phyloP scores from a whole-genome alignment of 2,888 invertebrate genomes.

The Physocephala rufipes region DNA sequence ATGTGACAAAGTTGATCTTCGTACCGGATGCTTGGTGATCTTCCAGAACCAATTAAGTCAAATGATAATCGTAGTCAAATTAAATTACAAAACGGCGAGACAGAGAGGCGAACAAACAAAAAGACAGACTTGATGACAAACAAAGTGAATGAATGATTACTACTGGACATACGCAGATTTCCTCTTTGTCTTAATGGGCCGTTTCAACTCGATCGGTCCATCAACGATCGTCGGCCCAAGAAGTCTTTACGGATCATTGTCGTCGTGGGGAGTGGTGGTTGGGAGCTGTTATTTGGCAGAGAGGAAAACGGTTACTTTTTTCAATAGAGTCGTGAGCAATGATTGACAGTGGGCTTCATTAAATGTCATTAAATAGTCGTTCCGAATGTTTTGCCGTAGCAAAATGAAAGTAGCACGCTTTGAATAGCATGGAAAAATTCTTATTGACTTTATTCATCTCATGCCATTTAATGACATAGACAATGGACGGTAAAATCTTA shows the following conservation, averaged over 20 bases:
- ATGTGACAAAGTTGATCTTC: not conserved
- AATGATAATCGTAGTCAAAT: not conserved
- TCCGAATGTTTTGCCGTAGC: constrained; percentile 14
- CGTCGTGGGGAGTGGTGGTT: too few species aligned
- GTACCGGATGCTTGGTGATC: not conserved
- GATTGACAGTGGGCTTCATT: constrained; percentile 36
- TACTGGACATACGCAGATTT: constrained; percentile 42
- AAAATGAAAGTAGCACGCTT: constrained; percentile 35
- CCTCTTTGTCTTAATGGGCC: constrained; percentile 3
- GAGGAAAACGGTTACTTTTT: too few species aligned
- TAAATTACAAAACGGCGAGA: not conserved
- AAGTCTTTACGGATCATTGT: too few species aligned
- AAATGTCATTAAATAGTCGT: constrained; percentile 37
- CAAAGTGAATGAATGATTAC: constrained; percentile 22
- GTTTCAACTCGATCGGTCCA: too few species aligned
- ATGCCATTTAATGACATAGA: not conserved
- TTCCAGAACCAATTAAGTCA: not conserved
- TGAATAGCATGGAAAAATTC: not conserved
- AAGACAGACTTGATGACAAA: constrained; percentile 30
- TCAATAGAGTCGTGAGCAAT: not conserved
- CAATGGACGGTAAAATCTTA: too few species aligned
- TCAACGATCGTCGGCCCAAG: too few species aligned
- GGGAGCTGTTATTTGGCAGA: too few species aligned
- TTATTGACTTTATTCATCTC: not conserved
- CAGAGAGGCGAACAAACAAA: not conserved